These are phyloP conservation scores for Drosophila prolongata DNA, from an alignment of 2,888 invertebrate genomes.

Conservation along the genomic window DNA sequence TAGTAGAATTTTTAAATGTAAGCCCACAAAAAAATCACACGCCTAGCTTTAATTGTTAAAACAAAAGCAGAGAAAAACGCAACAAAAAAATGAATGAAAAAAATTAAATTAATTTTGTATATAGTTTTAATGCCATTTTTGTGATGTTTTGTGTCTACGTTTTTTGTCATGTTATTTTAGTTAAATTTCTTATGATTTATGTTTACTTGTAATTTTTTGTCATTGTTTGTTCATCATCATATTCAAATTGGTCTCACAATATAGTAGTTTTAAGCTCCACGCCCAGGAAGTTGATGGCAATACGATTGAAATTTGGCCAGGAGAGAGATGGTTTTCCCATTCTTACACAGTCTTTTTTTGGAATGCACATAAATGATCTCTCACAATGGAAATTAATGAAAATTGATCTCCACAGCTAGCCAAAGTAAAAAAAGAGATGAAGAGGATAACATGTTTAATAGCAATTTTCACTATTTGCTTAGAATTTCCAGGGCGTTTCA, in stretches of 20 bases:
- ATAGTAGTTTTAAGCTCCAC: constrained; percentile 47
- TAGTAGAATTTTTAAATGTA: constrained; percentile 52
- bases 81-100: constrained; percentile 29
- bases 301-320: constrained; percentile 38
- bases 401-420: constrained; percentile 76
- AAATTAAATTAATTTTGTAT: constrained; percentile 51
- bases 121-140: constrained; percentile 79
- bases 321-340: constrained; percentile 42
- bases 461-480: constrained; percentile 26
- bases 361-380: constrained; percentile 51
- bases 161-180: constrained; percentile 66
- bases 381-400: constrained; percentile 46
- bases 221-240: constrained; percentile 69
- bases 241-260: constrained; percentile 84
- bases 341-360: constrained; percentile 37
- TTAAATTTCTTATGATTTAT: constrained; percentile 70
- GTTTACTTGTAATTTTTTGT: constrained; percentile 51
- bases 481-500: constrained; percentile 63
- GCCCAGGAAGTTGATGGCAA: constrained; percentile 31
- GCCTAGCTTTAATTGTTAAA: constrained; percentile 79
- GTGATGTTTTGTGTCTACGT: constrained; percentile 79
- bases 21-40: constrained; percentile 51
- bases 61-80: constrained; percentile 37
- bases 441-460: constrained; percentile 37
- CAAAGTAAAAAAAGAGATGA: constrained; percentile 58